Evolutionary conservation across 2,888 invertebrate genomes (phyloP), one percentile per base, ranked within the genome.

Genomic region (Emmelina monodactyla): DNA sequence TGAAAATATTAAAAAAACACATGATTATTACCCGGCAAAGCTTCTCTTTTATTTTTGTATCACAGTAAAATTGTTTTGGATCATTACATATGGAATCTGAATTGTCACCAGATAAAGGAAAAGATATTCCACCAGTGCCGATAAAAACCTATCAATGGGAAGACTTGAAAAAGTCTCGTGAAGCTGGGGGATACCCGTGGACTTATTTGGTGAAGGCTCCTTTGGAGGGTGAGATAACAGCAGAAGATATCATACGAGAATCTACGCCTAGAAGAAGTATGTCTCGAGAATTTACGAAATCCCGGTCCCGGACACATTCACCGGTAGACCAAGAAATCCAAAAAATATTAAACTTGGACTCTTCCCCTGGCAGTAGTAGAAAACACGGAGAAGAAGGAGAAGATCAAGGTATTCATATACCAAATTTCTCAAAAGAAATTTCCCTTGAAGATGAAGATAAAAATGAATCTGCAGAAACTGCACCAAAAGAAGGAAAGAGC

Each of bases 81-180:
- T 56, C 54, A 60, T 71, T 70, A 73, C 76, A 66, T 75, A 79
- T 79, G 79, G 78, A 76, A 78, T 71, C 79, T 79, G 63, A 66
- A 75, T 81, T 78, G 70, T 80, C 62, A 50, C 63, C 80, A 81
- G 81, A 80, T 76, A 69, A 61, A 62, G 60, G 64, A 45, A 68
- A 64, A 64, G 59, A 58, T 50, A 52, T 62, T 51, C 89, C 90
- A 47, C 85, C 86, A 45, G 82, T 88, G 51, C 90, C 90, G 42
- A 80, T 88, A 51, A 86, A 88, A 66, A 90, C 90, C 34, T 91
- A 91, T 67, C 83, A 85, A 76, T 91, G 91, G 91, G 91, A 91
- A 71, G 91, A 91, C 66, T 71, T 91, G 28, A 75, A 85, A 51
- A 81, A 88, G 59, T 83, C 86, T 48, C 85, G 86, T 66, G 82